Evolutionary conservation across 2,888 invertebrate species (phyloP).

Genomic region (Tipula helvola): DNA sequence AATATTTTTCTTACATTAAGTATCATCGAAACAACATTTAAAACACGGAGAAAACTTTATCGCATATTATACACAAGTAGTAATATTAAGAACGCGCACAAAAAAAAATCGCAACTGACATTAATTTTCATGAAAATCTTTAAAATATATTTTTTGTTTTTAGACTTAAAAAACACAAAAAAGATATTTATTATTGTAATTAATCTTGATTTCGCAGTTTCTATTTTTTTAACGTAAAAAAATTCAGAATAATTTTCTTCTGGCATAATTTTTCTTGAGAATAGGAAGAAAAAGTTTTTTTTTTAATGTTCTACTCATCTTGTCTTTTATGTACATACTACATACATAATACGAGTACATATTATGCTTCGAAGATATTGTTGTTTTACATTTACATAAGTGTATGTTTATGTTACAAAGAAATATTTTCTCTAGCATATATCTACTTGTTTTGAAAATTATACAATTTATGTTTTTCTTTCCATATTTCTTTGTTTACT

Average conservation of each 20-base stretch:
- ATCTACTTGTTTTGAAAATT: background rate
- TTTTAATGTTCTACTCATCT: background rate
- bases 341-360: background rate
- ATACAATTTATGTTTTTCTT: background rate
- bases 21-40: background rate
- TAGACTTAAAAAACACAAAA: background rate
- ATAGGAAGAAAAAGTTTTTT: background rate
- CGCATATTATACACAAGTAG: background rate
- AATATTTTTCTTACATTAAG: background rate
- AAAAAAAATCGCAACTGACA: background rate
- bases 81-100: background rate
- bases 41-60: background rate
- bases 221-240: background rate
- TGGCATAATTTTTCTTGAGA: background rate
- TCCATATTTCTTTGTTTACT: background rate
- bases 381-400: background rate
- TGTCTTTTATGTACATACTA: background rate
- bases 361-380: background rate
- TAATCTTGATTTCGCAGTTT: background rate
- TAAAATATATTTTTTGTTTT: background rate
- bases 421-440: background rate
- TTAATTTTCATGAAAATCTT: background rate
- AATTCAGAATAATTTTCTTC: background rate
- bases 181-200: background rate
- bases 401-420: background rate